A percentile compares a stretch with the other conserved stretches of the same genome.
Conservation (phyloP, 1,140 invertebrate species). For the Aphis craccivora region DNA sequence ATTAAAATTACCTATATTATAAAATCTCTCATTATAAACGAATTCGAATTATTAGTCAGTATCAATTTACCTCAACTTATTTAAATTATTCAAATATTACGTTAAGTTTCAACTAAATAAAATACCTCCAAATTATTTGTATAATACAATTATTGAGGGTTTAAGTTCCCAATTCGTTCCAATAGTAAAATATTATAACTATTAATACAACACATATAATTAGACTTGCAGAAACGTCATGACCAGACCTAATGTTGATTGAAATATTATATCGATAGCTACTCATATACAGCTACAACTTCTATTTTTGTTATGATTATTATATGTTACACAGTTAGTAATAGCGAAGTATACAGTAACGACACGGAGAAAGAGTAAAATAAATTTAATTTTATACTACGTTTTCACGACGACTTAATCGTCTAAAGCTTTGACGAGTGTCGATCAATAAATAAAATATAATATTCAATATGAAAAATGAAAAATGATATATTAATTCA, state of each 20-base stretch:
- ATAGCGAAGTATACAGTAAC: neutral
- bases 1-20: no score
- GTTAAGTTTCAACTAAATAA: neutral
- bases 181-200: neutral
- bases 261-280: conserved; percentile 14
- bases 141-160: neutral
- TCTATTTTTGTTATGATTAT: neutral
- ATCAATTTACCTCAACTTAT: neutral
- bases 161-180: neutral
- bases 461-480: neutral
- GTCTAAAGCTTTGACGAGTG: neutral
- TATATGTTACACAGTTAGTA: neutral
- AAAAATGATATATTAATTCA: neutral
- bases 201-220: neutral
- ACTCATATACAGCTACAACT: neutral
- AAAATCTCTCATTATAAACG: neutral
- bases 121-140: neutral
- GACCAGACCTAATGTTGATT: conserved; percentile 34
- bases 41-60: neutral
- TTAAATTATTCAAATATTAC: neutral
- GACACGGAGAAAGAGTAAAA: neutral
- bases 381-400: conserved; percentile 36
- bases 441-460: conserved; percentile 3
- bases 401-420: conserved; percentile 42
- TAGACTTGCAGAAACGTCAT: neutral